These are phyloP conservation scores for Chrysotoxum bicinctum DNA, from an alignment of 2,888 invertebrate genomes.

Conservation along the genomic window DNA sequence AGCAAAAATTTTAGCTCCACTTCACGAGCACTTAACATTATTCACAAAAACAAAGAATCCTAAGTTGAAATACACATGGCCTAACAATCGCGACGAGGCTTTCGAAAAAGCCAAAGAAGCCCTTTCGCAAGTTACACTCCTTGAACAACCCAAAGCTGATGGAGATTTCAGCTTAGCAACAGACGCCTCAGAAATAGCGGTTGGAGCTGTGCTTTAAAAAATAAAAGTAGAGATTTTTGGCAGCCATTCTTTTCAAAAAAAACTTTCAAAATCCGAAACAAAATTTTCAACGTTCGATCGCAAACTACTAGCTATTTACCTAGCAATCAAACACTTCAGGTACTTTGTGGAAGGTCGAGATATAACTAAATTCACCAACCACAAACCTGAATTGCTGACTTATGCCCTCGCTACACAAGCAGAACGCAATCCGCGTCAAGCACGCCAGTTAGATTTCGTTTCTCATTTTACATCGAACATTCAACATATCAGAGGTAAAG, in stretches of 20 bases:
- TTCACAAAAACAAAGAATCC: too few relatives aligned
- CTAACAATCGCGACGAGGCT: too few relatives aligned
- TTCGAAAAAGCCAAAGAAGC: too few relatives aligned
- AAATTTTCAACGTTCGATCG: constrained; percentile 75
- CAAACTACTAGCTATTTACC: constrained; percentile 75
- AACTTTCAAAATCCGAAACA: constrained; percentile 68
- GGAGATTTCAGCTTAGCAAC: too few relatives aligned
- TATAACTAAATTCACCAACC: neutral
- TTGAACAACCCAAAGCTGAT: too few relatives aligned
- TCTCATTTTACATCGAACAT: constrained; percentile 14
- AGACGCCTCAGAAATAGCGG: too few relatives aligned
- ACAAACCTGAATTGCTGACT: constrained; percentile 6
- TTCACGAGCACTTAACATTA: too few relatives aligned
- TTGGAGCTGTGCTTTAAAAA: constrained; percentile 75
- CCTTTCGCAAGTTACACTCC: too few relatives aligned
- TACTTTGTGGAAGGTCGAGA: neutral
- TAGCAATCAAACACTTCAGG: too few relatives aligned
- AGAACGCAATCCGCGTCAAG: constrained; percentile 1
- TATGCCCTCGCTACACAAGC: constrained; percentile 2
- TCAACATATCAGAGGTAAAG: constrained; percentile 3
- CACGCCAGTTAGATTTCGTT: constrained; percentile 13
- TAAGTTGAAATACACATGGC: too few relatives aligned
- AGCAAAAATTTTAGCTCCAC: too few relatives aligned
- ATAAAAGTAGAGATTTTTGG: constrained; percentile 55
- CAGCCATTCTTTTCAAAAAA: constrained; percentile 75